Conservation (phyloP, 2,797 vertebrate genomes). For the Artibeus jamaicensis region DNA sequence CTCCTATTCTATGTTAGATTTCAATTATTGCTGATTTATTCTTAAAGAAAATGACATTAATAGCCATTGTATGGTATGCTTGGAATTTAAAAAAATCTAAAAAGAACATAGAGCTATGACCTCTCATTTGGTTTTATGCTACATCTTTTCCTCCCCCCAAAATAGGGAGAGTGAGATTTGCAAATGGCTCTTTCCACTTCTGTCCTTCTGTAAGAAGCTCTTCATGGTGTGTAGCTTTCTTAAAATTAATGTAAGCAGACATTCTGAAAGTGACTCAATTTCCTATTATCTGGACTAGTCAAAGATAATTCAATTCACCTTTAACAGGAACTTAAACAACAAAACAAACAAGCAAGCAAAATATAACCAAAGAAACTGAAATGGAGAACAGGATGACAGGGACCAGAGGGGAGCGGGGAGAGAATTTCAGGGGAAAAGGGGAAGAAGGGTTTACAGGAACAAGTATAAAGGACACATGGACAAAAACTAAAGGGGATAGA, state of each 20-base stretch:
- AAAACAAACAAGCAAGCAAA: too few species aligned
- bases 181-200: background rate
- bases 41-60: background rate
- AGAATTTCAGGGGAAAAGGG: too few species aligned
- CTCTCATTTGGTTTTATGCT: background rate
- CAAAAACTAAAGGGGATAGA: too few species aligned
- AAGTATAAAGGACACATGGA: too few species aligned
- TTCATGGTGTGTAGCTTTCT: background rate
- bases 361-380: too few species aligned
- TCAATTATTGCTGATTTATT: background rate
- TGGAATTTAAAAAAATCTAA: background rate
- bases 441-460: too few species aligned
- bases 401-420: too few species aligned
- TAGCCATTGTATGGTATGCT: background rate
- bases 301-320: background rate
- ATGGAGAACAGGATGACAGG: too few species aligned
- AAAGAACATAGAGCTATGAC: background rate
- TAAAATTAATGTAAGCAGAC: background rate
- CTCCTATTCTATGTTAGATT: background rate
- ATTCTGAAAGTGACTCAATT: background rate
- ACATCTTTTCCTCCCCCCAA: background rate
- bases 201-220: background rate
- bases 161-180: background rate
- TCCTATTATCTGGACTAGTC: background rate
- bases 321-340: too few species aligned